Evolutionary conservation across 2,113 vertebrate species (phyloP), one percentile per base, ranked within the genome.

Genomic region (Eurystomus gularis): DNA sequence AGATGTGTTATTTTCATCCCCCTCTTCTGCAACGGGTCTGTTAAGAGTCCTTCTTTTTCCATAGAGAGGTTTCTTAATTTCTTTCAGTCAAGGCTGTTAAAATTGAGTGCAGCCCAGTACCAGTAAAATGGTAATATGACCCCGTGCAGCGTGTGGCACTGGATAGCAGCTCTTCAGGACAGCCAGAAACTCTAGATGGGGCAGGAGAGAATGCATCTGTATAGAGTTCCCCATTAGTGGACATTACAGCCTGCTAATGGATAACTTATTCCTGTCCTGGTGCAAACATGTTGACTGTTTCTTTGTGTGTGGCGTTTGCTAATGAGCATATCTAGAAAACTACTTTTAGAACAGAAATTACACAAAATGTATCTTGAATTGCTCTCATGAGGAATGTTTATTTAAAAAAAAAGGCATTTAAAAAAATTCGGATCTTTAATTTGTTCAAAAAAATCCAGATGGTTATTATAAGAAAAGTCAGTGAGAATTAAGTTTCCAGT

Each of bases 121-220:
- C 46, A 42, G 58, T 81, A 23, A 54, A 73, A 86, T 81, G 61
- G 92, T 94, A 91, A 95, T 42, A 29, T 24, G 91, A 96, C 28
- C 35, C 16, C 0, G 2, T 73, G 95, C 71, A 49, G 58, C 62
- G 55, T 76, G 31, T 88, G 44, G 66, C 82, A 83, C 58, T 62
- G 82, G 39, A 13, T 65, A 82, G 49, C 65, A 55, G 58, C 55
- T 71, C 69, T 42, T 80, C 19, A 19, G 75, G 37, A 40, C 31
- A 33, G 68, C 25, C 49, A 80, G 96, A 90, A 94, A 97, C 52
- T 76, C 25, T 91, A 93, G 88, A 84, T 73, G 44, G 57, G 42
- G n/a, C 58, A 57, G 60, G 44, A 81, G 46, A 93, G 44, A 95
- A 88, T 83, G 55, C 57, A 78, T 52, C 48, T 71, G 44, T 79